Conservation (phyloP, 2,888 invertebrate genomes). For the Herminia tarsipennalis region DNA sequence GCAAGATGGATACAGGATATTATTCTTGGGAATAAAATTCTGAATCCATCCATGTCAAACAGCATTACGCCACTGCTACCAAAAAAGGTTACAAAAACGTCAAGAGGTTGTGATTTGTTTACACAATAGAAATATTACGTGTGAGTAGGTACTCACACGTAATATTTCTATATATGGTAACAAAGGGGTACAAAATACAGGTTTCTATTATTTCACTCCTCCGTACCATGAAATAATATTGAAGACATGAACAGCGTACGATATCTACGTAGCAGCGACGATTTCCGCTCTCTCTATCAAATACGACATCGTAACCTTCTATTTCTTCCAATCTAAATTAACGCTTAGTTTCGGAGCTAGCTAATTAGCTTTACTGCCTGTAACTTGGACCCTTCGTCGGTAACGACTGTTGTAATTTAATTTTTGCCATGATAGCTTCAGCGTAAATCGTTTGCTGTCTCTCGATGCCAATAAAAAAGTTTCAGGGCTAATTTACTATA, state of each 20-base stretch:
- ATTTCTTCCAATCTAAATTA: slow-evolving; percentile 59
- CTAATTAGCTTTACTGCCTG: slow-evolving; percentile 73
- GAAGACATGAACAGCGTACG: neutral
- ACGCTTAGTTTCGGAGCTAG: slow-evolving; percentile 71
- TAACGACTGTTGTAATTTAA: slow-evolving; percentile 68
- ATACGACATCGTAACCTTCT: slow-evolving; percentile 44
- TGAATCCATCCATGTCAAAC: too few relatives aligned
- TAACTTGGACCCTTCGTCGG: slow-evolving; percentile 53
- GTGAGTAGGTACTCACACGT: too few relatives aligned
- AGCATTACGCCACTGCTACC: too few relatives aligned
- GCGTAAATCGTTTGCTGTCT: slow-evolving; percentile 49
- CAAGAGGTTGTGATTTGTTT: too few relatives aligned
- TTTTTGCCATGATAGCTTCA: slow-evolving; percentile 62
- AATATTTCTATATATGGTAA: too few relatives aligned
- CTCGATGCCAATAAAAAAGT: slow-evolving; percentile 58
- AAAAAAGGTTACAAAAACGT: too few relatives aligned
- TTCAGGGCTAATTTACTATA: slow-evolving; percentile 47
- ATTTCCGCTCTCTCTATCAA: slow-evolving; percentile 48
- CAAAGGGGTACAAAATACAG: too few relatives aligned
- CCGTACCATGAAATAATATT: neutral
- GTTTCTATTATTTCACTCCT: too few relatives aligned
- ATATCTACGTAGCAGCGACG: slow-evolving; percentile 38
- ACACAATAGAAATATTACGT: too few relatives aligned
- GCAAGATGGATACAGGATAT: too few relatives aligned
- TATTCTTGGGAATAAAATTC: too few relatives aligned